Evolutionary conservation across 2,113 vertebrate species (phyloP).

Genomic region (Gadus macrocephalus): DNA sequence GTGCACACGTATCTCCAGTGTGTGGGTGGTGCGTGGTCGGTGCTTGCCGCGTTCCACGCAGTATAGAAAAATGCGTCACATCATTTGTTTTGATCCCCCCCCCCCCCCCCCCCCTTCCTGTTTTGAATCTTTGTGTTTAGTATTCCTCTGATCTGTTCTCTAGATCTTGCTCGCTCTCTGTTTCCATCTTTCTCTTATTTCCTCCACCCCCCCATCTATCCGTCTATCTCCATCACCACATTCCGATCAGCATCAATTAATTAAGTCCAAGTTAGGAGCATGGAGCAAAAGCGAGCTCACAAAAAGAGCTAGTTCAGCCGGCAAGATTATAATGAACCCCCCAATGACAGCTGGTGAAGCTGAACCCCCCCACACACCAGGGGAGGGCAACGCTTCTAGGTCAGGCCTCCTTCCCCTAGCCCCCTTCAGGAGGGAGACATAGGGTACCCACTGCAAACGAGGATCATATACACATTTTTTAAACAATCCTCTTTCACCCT

Average conservation of each 20-base stretch:
- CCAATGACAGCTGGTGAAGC: not conserved
- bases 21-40: constrained; percentile 24
- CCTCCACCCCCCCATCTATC: constrained; percentile 34
- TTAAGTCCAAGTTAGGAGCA: too few species aligned
- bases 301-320: too few species aligned
- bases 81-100: constrained; percentile 48
- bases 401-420: not conserved
- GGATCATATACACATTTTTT: not conserved
- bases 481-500: not conserved
- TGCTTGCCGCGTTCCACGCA: constrained; percentile 41
- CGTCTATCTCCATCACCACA: constrained; percentile 26
- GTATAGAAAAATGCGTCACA: constrained; percentile 45
- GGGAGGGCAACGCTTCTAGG: not conserved
- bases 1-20: constrained; percentile 14
- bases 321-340: too few species aligned
- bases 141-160: constrained; percentile 6
- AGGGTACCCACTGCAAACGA: not conserved
- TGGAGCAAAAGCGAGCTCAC: too few species aligned
- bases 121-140: constrained; percentile 44
- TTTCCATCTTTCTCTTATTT: not conserved
- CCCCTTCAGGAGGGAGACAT: not conserved
- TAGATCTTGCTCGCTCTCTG: constrained; percentile 12
- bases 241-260: too few species aligned
- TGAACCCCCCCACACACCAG: not conserved
- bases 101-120: constrained; percentile 40